Evolutionary conservation across 2,888 invertebrate genomes (phyloP).

Genomic region (Agelastica alni): DNA sequence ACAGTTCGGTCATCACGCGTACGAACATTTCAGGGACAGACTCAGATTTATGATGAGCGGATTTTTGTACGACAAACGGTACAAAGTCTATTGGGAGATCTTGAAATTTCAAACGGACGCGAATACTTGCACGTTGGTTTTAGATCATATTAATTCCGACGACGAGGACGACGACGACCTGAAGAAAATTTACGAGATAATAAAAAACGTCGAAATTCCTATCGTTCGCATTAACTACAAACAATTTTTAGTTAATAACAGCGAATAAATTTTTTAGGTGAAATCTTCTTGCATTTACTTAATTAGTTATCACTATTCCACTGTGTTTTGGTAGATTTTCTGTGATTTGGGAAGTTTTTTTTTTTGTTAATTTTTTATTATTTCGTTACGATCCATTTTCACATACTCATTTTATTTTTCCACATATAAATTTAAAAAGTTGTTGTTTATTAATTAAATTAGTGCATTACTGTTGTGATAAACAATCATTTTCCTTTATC

Average conservation of each 20-base stretch:
- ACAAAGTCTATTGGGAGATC: constrained; percentile 19
- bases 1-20: constrained; percentile 14
- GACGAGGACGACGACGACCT: not conserved
- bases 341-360: not conserved
- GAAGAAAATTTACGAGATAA: constrained; percentile 1
- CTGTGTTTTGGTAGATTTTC: too few species aligned
- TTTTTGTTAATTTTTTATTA: not conserved
- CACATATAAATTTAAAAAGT: too few species aligned
- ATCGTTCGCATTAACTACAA: constrained; percentile 9
- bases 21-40: constrained; percentile 11
- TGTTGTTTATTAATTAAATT: too few species aligned
- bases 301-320: too few species aligned
- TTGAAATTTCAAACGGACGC: constrained; percentile 12
- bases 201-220: constrained; percentile 10
- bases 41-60: not conserved
- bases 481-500: too few species aligned
- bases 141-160: constrained; percentile 3
- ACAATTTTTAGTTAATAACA: not conserved
- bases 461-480: too few species aligned
- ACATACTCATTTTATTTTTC: too few species aligned
- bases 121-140: constrained; percentile 23
- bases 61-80: not conserved
- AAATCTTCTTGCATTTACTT: too few species aligned
- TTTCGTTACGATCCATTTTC: too few species aligned
- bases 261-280: not conserved